A percentile compares a stretch with the other conserved stretches of the same genome.
These are phyloP conservation scores for Agraylea sexmaculata DNA, from an alignment of 1,140 invertebrate genomes.

Conservation along the genomic window DNA sequence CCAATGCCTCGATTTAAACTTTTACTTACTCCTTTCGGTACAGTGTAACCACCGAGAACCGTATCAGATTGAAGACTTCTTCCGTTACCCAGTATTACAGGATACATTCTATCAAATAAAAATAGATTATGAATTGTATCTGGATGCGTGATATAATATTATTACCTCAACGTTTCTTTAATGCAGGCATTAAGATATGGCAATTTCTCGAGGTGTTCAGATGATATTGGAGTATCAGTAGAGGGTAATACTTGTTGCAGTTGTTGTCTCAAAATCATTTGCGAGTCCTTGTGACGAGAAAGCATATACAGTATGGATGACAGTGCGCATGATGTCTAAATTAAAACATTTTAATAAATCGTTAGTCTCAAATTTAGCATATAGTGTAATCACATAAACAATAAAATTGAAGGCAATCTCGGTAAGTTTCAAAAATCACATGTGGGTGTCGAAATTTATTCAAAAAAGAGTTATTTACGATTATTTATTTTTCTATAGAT, in stretches of 20 bases:
- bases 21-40: slow-evolving; percentile 73
- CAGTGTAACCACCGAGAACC: slow-evolving; percentile 65
- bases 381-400: neutral
- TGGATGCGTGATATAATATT: slow-evolving; percentile 1
- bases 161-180: slow-evolving; percentile 76
- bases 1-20: neutral
- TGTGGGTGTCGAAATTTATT: too few species aligned
- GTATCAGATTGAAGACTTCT: slow-evolving; percentile 67
- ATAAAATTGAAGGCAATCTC: neutral
- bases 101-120: slow-evolving; percentile 58
- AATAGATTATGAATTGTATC: neutral
- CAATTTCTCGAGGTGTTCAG: slow-evolving; percentile 54
- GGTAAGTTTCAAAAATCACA: too few species aligned
- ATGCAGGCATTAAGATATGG: slow-evolving; percentile 77
- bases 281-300: slow-evolving; percentile 60
- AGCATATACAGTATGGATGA: slow-evolving; percentile 71
- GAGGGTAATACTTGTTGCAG: slow-evolving; percentile 47
- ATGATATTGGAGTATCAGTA: slow-evolving; percentile 43
- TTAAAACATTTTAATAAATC: too few species aligned
- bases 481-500: too few species aligned
- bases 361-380: neutral
- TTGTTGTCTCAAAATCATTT: slow-evolving; percentile 60
- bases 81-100: slow-evolving; percentile 78
- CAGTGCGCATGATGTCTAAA: slow-evolving; percentile 63
- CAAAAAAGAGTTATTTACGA: too few species aligned